Conservation (phyloP, 2,888 invertebrate genomes). For the Erebia ligea region DNA sequence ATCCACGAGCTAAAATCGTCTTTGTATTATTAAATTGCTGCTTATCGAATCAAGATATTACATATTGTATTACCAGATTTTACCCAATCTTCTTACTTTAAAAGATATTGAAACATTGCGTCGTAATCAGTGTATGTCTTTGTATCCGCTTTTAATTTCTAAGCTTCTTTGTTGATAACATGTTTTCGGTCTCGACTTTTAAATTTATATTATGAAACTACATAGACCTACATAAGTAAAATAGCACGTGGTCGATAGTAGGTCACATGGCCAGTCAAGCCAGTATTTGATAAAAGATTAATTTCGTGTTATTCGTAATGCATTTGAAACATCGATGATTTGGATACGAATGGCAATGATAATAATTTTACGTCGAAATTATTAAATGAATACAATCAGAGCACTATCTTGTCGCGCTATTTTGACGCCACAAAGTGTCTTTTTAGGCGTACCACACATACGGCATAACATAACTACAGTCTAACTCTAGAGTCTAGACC, state of each 20-base stretch:
- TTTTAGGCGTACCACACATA: too few relatives aligned
- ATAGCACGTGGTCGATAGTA: too few relatives aligned
- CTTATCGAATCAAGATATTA: constrained; percentile 26
- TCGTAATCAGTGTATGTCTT: too few relatives aligned
- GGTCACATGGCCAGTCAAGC: too few relatives aligned
- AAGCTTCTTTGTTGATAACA: too few relatives aligned
- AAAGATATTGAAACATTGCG: too few relatives aligned
- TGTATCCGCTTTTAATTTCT: too few relatives aligned
- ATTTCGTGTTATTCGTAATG: constrained; percentile 2
- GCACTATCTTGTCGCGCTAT: constrained; percentile 28
- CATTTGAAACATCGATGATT: constrained; percentile 1
- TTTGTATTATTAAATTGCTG: constrained; percentile 36
- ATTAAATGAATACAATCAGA: constrained; percentile 42
- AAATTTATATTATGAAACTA: too few relatives aligned
- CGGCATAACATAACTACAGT: too few relatives aligned
- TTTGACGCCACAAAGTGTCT: constrained; percentile 30
- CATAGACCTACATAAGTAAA: too few relatives aligned
- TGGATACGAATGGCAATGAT: constrained; percentile 30
- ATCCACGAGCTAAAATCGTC: constrained; percentile 47
- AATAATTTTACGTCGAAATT: constrained; percentile 45
- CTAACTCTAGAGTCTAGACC: too few relatives aligned
- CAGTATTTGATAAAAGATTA: neutral
- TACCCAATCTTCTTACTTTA: neutral
- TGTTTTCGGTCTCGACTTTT: too few relatives aligned
- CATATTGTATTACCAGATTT: constrained; percentile 1